phyloP scores from a whole-genome alignment of 2,113 vertebrate genomes.

The Chascanopsetta lugubris region DNA sequence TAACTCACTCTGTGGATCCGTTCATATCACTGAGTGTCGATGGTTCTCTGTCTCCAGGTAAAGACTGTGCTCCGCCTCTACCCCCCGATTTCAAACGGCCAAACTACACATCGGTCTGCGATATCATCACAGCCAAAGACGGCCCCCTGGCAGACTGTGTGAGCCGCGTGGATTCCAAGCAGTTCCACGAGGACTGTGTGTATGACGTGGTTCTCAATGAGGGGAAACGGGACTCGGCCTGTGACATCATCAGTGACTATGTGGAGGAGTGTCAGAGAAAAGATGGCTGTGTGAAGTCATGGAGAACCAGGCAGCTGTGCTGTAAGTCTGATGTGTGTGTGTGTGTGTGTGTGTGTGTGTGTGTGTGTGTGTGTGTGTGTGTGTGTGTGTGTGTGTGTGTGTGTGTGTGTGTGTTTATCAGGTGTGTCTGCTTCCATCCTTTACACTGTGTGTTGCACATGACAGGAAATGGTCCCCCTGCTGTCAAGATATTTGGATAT shows the following conservation, averaged over 20 bases:
- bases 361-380: neutral
- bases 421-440: too few species aligned
- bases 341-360: neutral
- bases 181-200: constrained; percentile 18
- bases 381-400: neutral
- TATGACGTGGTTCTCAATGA: constrained; percentile 18
- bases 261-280: constrained; percentile 25
- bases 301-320: constrained; percentile 21
- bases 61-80: constrained; percentile 17
- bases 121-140: constrained; percentile 3
- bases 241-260: constrained; percentile 32
- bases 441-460: too few species aligned
- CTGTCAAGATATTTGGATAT: too few species aligned
- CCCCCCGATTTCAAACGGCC: constrained; percentile 1
- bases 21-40: neutral
- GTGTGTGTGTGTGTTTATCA: neutral
- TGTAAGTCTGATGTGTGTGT: constrained; percentile 12
- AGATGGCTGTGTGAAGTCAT: constrained; percentile 19
- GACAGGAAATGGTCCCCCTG: too few species aligned
- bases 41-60: constrained; percentile 17
- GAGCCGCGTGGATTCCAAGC: neutral
- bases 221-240: neutral
- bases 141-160: constrained; percentile 28
- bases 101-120: constrained; percentile 16
- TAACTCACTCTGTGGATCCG: too few species aligned